A percentile compares a stretch with the other conserved stretches of the same genome.
Conservation (phyloP, 2,113 vertebrate genomes). For the Alethe diademata region DNA sequence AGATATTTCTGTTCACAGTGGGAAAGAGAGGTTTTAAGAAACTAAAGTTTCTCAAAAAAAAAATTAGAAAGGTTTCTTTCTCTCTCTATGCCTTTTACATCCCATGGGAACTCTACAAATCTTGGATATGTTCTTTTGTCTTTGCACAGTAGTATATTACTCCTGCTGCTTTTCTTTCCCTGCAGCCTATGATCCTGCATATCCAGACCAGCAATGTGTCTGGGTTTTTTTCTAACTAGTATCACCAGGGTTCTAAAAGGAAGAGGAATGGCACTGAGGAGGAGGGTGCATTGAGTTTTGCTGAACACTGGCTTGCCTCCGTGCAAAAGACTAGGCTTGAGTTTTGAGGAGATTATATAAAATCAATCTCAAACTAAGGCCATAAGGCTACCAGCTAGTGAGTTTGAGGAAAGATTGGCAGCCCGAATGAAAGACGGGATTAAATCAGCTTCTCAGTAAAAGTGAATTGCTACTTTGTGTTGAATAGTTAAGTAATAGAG, state of each 20-base stretch:
- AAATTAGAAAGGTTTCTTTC: not conserved
- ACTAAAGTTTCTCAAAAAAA: not conserved
- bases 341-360: not conserved
- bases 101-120: not conserved
- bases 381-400: not conserved
- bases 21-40: not conserved
- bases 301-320: not conserved
- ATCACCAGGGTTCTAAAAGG: not conserved
- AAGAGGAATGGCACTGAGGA: not conserved
- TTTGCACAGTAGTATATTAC: not conserved
- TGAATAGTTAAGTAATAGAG: conserved; percentile 27
- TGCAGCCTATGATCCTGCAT: not conserved
- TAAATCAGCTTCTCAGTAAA: conserved; percentile 3
- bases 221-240: not conserved
- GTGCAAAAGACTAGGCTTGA: not conserved
- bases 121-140: not conserved
- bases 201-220: not conserved
- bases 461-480: conserved; percentile 35
- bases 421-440: conserved; percentile 35
- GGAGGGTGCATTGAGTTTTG: not conserved
- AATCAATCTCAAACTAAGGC: conserved; percentile 26
- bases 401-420: conserved; percentile 17
- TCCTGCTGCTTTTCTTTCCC: not conserved
- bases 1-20: not conserved
- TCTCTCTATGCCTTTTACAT: not conserved